A percentile compares a stretch with the other conserved stretches of the same genome.
Conservation (phyloP, 2,113 vertebrate species). For the Perca schrenkii region DNA sequence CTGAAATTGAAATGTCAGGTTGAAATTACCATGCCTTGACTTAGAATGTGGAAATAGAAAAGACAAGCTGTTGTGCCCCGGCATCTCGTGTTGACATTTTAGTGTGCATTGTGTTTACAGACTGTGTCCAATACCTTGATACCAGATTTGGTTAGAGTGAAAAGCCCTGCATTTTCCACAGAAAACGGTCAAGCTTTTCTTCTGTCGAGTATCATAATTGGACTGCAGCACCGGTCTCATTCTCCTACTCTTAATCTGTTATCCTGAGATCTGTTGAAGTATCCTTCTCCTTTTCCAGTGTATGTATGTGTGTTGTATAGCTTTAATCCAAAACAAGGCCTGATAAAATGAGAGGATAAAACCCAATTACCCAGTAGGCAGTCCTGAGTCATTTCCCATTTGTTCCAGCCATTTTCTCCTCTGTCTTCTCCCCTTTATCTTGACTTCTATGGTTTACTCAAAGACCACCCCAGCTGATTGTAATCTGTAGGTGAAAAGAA, state of each 20-base stretch:
- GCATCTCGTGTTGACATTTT: constrained; percentile 58
- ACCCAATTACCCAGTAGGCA: constrained; percentile 74
- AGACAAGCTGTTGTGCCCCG: constrained; percentile 50
- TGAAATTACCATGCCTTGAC: constrained; percentile 67
- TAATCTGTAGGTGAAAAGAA: constrained; percentile 74
- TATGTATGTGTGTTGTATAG: constrained; percentile 45
- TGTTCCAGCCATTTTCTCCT: constrained; percentile 67
- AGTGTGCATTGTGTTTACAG: constrained; percentile 40
- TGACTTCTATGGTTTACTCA: constrained; percentile 74
- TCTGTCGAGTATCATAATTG: constrained; percentile 38
- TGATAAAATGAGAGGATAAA: constrained; percentile 76
- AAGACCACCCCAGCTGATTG: constrained; percentile 67
- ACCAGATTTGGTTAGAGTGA: background rate
- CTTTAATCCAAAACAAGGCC: constrained; percentile 73
- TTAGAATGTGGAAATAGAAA: constrained; percentile 66
- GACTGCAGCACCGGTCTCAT: constrained; percentile 14
- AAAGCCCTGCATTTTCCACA: constrained; percentile 6
- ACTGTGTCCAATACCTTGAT: constrained; percentile 49
- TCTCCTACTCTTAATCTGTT: constrained; percentile 50
- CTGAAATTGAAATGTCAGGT: constrained; percentile 80
- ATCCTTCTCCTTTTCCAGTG: constrained; percentile 30
- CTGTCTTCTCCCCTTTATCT: constrained; percentile 61
- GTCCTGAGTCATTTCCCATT: constrained; percentile 69
- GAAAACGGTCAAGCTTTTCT: constrained; percentile 1
- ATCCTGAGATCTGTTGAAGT: constrained; percentile 55